Percentiles rank a stretch among this genome's conserved stretches.
Evolutionary conservation across 64 coral and sea anemone species (phyloP).

Genomic region (Exaiptasia diaphana): DNA sequence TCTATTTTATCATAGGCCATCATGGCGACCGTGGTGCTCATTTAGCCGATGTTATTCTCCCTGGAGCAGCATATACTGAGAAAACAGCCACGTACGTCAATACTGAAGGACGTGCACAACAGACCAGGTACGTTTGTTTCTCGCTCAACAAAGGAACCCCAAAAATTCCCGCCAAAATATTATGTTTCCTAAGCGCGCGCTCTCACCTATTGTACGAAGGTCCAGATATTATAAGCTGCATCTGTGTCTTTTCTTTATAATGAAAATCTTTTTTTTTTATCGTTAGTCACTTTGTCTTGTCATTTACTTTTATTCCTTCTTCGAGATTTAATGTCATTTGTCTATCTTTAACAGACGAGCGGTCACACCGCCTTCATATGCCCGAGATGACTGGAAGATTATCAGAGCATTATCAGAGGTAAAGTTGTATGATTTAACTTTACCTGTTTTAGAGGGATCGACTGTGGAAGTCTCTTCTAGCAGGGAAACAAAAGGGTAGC

Average conservation of each 20-base stretch:
- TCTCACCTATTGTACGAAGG: no score
- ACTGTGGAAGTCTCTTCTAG: no score
- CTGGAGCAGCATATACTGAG: slow-evolving; percentile 96
- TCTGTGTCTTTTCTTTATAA: no score
- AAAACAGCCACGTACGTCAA: slow-evolving; percentile 95
- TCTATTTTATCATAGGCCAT: no score
- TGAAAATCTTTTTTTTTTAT: no score
- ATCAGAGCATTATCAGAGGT: slow-evolving; percentile 98
- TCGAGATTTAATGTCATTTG: background rate
- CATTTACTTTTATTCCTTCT: no score
- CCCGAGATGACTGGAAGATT: slow-evolving; percentile 98
- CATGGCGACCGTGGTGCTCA: slow-evolving; percentile 92
- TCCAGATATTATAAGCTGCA: no score
- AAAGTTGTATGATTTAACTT: background rate
- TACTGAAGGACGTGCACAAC: slow-evolving; percentile 93
- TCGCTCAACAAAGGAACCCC: no score
- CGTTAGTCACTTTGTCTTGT: no score
- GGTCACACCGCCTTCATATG: slow-evolving; percentile 85
- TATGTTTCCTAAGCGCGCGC: no score
- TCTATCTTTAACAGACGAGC: slow-evolving; percentile 57
- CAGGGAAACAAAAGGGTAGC: no score
- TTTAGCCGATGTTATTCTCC: slow-evolving; percentile 88
- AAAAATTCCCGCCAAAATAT: no score
- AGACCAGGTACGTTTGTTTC: slow-evolving; percentile 72
- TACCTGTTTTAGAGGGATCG: background rate